phyloP scores from a whole-genome alignment of 2,797 vertebrate genomes.

The Gymnoscopelus braueri region DNA sequence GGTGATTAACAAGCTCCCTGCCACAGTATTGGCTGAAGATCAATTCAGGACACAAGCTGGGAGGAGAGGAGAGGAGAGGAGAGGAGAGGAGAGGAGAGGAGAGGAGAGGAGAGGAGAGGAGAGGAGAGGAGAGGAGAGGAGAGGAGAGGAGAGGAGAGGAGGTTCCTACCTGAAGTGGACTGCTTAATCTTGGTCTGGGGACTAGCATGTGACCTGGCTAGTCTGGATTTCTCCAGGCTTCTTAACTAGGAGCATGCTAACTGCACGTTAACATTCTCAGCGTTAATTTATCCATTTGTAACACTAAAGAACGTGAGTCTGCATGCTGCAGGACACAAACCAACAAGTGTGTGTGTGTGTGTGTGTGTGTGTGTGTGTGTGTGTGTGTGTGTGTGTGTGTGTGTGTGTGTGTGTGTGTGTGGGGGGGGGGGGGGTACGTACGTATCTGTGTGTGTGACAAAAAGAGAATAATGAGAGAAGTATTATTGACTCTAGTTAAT shows the following conservation, averaged over 20 bases:
- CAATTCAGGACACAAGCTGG: slow-evolving; percentile 30
- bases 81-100: slow-evolving; percentile 14
- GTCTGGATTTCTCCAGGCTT: too few species aligned
- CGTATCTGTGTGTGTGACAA: slow-evolving; percentile 14
- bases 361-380: neutral
- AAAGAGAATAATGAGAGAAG: neutral
- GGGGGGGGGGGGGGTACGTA: too few species aligned
- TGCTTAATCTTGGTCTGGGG: neutral
- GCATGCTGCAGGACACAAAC: slow-evolving; percentile 14
- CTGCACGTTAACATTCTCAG: neutral
- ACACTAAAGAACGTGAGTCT: neutral
- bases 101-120: slow-evolving; percentile 8
- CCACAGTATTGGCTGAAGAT: slow-evolving; percentile 47
- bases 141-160: slow-evolving; percentile 31
- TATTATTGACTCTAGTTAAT: slow-evolving; percentile 18
- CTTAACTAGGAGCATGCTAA: slow-evolving; percentile 28
- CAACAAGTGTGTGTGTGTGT: slow-evolving; percentile 30
- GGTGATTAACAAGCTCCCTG: slow-evolving; percentile 56
- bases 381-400: slow-evolving; percentile 19
- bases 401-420: slow-evolving; percentile 36
- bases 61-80: slow-evolving; percentile 27
- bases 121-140: slow-evolving; percentile 18
- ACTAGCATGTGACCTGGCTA: too few species aligned
- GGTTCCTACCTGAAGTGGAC: too few species aligned
- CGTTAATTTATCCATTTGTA: too few species aligned